Evolutionary conservation across 2,797 vertebrate genomes (phyloP).

Genomic region (Todus mexicanus): DNA sequence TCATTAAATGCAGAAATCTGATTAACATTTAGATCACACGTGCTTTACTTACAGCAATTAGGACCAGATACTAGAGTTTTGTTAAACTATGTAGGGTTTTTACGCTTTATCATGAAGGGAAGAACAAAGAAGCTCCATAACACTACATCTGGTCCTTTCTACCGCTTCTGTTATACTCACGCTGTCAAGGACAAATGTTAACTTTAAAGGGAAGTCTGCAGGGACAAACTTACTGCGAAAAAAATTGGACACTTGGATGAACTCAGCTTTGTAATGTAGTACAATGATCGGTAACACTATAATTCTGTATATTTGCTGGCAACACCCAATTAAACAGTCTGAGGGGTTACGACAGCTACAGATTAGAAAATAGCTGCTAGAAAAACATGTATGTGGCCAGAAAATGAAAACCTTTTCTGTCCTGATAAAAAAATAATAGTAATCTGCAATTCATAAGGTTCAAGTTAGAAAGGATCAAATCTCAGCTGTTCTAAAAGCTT

Average conservation of each 20-base stretch:
- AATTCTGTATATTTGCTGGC: not conserved
- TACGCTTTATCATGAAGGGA: conserved; percentile 8
- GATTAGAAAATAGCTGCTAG: conserved; percentile 10
- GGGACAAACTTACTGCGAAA: conserved; percentile 23
- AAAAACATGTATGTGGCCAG: not conserved
- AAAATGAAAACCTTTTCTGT: not conserved
- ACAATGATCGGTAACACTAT: not conserved
- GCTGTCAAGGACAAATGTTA: conserved; percentile 37
- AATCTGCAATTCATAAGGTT: conserved; percentile 45
- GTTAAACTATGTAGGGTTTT: conserved; percentile 46
- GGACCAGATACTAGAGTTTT: conserved; percentile 57
- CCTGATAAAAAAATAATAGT: conserved; percentile 27
- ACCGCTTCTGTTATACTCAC: not conserved
- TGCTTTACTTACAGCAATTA: conserved; percentile 67
- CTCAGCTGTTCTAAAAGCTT: not conserved
- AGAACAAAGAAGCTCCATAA: conserved; percentile 61
- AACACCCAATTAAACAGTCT: conserved; percentile 42
- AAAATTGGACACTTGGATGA: conserved; percentile 24
- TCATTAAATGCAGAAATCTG: conserved; percentile 68
- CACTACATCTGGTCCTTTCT: conserved; percentile 43
- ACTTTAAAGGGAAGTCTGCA: conserved; percentile 47
- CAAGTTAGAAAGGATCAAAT: conserved; percentile 26
- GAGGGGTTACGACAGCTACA: not conserved
- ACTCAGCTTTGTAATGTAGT: not conserved
- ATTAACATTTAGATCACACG: conserved; percentile 66